A percentile compares a stretch with the other conserved stretches of the same genome.
Evolutionary conservation across 2,113 vertebrate species (phyloP).

Genomic region (Odocoileus hemionus): DNA sequence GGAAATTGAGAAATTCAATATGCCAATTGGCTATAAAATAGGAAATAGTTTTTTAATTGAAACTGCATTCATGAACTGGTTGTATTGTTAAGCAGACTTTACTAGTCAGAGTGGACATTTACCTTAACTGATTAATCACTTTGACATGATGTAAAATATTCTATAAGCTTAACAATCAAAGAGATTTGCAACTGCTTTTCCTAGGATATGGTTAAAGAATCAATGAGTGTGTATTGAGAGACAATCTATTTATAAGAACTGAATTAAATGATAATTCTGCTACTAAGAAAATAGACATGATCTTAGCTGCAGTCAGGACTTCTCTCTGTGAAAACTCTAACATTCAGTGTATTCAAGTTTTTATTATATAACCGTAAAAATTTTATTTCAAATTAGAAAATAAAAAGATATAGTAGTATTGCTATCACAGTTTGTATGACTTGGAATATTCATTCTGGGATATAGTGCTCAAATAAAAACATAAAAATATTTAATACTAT

Average conservation of each 20-base stretch:
- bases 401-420: neutral
- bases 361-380: neutral
- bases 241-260: neutral
- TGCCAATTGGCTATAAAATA: neutral
- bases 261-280: neutral
- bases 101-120: neutral
- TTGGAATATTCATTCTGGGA: slow-evolving; percentile 28
- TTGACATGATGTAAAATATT: neutral
- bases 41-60: neutral
- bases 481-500: slow-evolving; percentile 1
- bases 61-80: neutral
- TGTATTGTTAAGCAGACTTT: neutral
- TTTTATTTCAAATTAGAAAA: slow-evolving; percentile 36
- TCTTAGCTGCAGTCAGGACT: neutral
- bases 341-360: neutral
- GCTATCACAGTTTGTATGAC: neutral
- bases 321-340: neutral
- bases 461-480: slow-evolving; percentile 2
- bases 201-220: neutral
- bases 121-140: slow-evolving; percentile 25
- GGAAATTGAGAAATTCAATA: neutral
- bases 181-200: neutral
- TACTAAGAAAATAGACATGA: neutral
- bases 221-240: neutral
- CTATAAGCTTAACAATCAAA: neutral